Base-by-base conservation (phyloP, 1,140 invertebrate genomes). In the Diachasma alloeum region DNA sequence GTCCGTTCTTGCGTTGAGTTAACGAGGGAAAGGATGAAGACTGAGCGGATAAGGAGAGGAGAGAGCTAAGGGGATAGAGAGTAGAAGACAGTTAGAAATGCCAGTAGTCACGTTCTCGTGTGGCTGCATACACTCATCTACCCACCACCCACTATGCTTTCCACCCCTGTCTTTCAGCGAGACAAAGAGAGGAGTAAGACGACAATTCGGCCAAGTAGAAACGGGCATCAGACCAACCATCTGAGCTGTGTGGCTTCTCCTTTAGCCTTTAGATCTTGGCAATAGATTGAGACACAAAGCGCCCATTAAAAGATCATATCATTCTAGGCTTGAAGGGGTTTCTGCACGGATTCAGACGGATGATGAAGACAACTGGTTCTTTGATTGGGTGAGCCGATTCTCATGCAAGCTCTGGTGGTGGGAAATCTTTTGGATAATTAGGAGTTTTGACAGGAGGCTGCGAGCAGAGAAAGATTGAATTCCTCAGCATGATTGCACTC, bases 221-320 rank as follows among this genome's bases (percentile, higher is more conserved):
- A 66, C 56, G 39, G 9, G 53, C 68, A 63, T 68, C 69, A 73
- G 53, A 67, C 46, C 44, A 76, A 76, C 75, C 78, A 37, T 46
- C 66, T 42, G 53, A 46, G 42, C 56, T 19, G 78, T 37, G 66
- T 37, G 15, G 36, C 36, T 68, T 76, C 84, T 87, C 83, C 84
- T 84, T 48, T 53, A 73, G 76, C 80, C 80, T 80, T 85, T 86
- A 86, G 87, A 89, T 88, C 87, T 86, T 81, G 68, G 84, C 87
- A 84, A 88, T 88, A 86, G 85, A 88, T 89, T 83, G 85, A 82
- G 81, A 88, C 88, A 88, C 88, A 90, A 90, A 89, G 88, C 87
- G 76, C 80, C 87, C 87, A 89, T 89, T 90, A 89, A 90, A 89
- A 88, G 89, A 90, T 89, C 87, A 89, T 89, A 89, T 90, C 88